Conservation (phyloP, 92 coral and sea anemone species). For the Zoanthus solanderi region DNA sequence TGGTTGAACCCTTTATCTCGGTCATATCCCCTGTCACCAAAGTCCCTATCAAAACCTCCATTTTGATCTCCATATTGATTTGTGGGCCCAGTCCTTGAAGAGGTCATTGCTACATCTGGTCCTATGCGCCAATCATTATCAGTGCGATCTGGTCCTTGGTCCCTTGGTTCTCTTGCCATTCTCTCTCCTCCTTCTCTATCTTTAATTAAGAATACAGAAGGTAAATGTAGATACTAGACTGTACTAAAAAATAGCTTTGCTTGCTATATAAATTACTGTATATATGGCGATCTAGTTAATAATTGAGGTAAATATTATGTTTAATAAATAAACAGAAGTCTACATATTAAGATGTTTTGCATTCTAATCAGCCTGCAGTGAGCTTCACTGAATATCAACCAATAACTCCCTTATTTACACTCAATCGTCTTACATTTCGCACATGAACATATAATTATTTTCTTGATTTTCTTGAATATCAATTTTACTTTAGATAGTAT, state of each 20-base stretch:
- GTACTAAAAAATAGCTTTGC: too few relatives aligned
- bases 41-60: conserved; percentile 51
- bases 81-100: conserved; percentile 58
- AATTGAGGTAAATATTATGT: too few relatives aligned
- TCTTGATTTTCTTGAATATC: too few relatives aligned
- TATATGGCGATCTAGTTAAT: too few relatives aligned
- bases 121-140: conserved; percentile 89
- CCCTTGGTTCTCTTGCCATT: conserved; percentile 61
- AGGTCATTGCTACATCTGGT: conserved; percentile 64
- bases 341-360: too few relatives aligned
- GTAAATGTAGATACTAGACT: background rate
- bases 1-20: conserved; percentile 36
- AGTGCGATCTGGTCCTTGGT: conserved; percentile 74
- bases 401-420: too few relatives aligned
- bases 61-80: conserved; percentile 61
- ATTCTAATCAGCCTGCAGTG: too few relatives aligned
- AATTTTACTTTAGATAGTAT: too few relatives aligned
- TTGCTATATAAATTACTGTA: background rate
- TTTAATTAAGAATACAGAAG: background rate
- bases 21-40: conserved; percentile 61
- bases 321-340: too few relatives aligned
- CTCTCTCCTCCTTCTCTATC: conserved; percentile 76
- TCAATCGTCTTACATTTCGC: too few relatives aligned
- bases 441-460: too few relatives aligned
- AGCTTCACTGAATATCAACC: too few relatives aligned